Base-by-base conservation (phyloP, 2,113 vertebrate genomes). In the Monopterus albus region DNA sequence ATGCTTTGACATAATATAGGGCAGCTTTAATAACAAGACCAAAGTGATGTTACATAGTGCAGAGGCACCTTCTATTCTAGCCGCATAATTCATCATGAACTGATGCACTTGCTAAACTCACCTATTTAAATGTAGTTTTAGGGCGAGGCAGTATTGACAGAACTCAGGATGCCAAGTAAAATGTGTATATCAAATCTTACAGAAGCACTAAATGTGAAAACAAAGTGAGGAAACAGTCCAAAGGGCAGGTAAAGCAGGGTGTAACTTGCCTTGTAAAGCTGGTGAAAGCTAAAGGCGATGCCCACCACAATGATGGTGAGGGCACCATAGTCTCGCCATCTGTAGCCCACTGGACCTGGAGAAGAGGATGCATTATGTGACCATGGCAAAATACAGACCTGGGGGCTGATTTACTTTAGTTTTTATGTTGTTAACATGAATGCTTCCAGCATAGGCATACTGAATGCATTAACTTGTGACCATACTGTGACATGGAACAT, bases 281-380 rank as follows among this genome's bases (percentile, higher is more conserved):
- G 97, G 91, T 98, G 95, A 81, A 98, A 97, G 75, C 98, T 95
- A 61, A 98, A 96, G 3, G 96, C 93, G 6, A 98, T 94, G 79
- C 97, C 97, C 26, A 96, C 94, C 95, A 97, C 93, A 74, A 99
- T 95, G 89, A 99, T 89, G 10, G 97, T 94, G 84, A 99, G 89
- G 72, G 97, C 96, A 9, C 97, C 94, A 2, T 98, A 99, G 82
- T 97, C 95, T 89, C 96, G 93, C 97, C 96, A 99, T 91, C 96
- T 93, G 89, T 96, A 97, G 50, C 94, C 91, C 18, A 88, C 78
- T 8, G 94, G 87, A 91, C 83, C 96, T 97, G 78, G 39, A 79
- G 18, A 77, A 65, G 62, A 66, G 49, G 31, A 73, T 2, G 47
- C 20, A 51, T 36, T 3, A 68, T 13, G 38, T 40, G 2, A 79